Percentiles rank a stretch among this genome's conserved stretches.
phyloP scores from a whole-genome alignment of 2,113 vertebrate species.

The Addax nasomaculatus region DNA sequence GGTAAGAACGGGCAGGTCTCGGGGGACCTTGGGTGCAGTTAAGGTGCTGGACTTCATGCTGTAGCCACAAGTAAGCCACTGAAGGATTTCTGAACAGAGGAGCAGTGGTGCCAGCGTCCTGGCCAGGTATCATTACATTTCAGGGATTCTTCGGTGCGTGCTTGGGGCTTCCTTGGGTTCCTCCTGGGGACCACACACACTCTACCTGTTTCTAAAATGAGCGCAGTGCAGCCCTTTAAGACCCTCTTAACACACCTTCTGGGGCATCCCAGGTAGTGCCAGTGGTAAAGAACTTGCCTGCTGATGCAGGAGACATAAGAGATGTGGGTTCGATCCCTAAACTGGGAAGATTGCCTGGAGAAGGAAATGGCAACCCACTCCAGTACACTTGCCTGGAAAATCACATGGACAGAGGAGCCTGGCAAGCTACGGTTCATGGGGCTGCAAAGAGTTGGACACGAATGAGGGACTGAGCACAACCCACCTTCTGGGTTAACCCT shows the following conservation, averaged over 20 bases:
- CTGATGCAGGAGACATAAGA: not conserved
- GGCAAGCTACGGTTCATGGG: not conserved
- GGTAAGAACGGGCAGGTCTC: not conserved
- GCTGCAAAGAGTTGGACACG: accelerated
- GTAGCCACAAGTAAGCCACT: not conserved
- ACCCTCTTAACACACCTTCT: not conserved
- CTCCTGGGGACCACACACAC: not conserved
- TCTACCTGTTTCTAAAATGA: not conserved
- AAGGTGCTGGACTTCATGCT: not conserved
- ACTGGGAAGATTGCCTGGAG: not conserved
- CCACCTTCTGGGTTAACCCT: not conserved
- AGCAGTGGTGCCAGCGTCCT: accelerated
- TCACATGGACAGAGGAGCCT: not conserved
- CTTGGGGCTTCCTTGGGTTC: not conserved
- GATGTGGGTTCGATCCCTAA: not conserved
- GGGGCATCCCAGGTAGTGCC: not conserved
- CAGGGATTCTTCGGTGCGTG: not conserved
- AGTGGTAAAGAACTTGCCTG: not conserved
- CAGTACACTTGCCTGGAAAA: not conserved
- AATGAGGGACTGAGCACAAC: not conserved
- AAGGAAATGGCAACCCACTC: not conserved
- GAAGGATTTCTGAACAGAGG: not conserved
- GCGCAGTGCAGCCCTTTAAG: not conserved
- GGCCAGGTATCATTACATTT: not conserved
- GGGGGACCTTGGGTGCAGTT: not conserved